Base-by-base conservation (phyloP, 2,113 vertebrate species). In the Megaleporinus macrocephalus region DNA sequence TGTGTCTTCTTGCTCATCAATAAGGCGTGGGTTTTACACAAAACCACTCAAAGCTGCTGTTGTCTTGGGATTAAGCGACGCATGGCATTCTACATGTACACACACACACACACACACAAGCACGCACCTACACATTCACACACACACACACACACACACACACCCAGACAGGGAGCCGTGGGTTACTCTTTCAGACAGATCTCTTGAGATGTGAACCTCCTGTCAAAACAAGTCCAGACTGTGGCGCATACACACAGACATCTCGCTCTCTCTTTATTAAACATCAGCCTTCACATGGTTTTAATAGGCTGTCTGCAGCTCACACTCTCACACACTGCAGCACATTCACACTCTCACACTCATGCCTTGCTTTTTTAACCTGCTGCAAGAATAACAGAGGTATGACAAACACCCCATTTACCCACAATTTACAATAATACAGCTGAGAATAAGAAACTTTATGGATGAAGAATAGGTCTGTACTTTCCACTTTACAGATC, bases 191-290 rank as follows among this genome's bases (percentile, higher is more conserved):
- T 55, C 57, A 83, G 66, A 83, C 65, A 72, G 59, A 29, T 78
- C 47, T 84, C 68, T 78, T 73, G 3, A 69, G 82, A 86, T 47
- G 53, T 69, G 59, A 83, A 63, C 82, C 82, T 86, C 81, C 75
- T 84, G 79, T 84, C 78, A 83, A 86, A 86, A 83, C 84, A 85
- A 72, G 80, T 66, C 76, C 72, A 72, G 77, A 79, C 68, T 72
- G 49, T 57, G 24, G 73, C 33, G 59, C 49, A 15, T 84, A 71
- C 78, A 81, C 55, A 76, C 30, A 81, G 24, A 84, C 61, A 76
- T 81, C 41, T 44, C 66, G 30, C 57, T 69, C 78, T 62, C 49
- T 71, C 79, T 84, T 84, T 86, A 78, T 82, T 83, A 83, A 80
- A 78, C 77, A 73, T 81, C 68, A 79, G 80, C 41, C 15, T 76